These are phyloP conservation scores for Darevskia nairensis DNA, from an alignment of 2,797 vertebrate species.

Conservation along the genomic window DNA sequence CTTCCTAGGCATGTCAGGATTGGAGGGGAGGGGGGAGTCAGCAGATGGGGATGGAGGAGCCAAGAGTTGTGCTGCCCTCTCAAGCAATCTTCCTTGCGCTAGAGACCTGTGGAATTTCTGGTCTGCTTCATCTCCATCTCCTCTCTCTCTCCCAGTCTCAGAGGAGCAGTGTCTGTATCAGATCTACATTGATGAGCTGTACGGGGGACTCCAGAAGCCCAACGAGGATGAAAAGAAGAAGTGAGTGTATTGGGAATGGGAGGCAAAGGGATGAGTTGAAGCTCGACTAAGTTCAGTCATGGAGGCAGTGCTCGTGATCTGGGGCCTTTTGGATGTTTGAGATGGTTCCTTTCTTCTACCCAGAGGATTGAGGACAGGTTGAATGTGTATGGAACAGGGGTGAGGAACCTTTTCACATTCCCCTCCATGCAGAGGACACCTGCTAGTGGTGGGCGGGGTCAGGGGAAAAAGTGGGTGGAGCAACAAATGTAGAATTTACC, in stretches of 20 bases:
- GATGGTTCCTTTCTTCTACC: background rate
- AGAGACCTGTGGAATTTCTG: background rate
- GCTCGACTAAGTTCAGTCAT: background rate
- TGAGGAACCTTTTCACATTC: background rate
- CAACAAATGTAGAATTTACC: no score
- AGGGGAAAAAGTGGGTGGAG: no score
- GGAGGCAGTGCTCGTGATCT: no score
- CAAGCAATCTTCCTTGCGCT: background rate
- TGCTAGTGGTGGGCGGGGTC: no score
- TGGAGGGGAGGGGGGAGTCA: rapidly evolving
- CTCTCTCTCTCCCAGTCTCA: slow-evolving; percentile 81
- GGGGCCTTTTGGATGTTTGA: background rate
- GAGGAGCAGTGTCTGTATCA: slow-evolving; percentile 99
- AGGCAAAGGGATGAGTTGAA: background rate
- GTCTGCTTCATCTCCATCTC: slow-evolving; percentile 15
- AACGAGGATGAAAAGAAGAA: slow-evolving; percentile 98
- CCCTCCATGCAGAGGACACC: background rate
- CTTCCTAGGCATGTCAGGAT: background rate
- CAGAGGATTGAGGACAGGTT: background rate
- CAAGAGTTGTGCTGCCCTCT: background rate
- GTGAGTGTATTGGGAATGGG: slow-evolving; percentile 72
- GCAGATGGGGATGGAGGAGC: background rate
- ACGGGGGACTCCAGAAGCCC: slow-evolving; percentile 92
- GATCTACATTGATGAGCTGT: slow-evolving; percentile 96
- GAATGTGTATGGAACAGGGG: background rate